Percentiles rank a stretch among this genome's conserved stretches.
Evolutionary conservation across 2,888 invertebrate genomes (phyloP).

Genomic region (Conus canariensis): DNA sequence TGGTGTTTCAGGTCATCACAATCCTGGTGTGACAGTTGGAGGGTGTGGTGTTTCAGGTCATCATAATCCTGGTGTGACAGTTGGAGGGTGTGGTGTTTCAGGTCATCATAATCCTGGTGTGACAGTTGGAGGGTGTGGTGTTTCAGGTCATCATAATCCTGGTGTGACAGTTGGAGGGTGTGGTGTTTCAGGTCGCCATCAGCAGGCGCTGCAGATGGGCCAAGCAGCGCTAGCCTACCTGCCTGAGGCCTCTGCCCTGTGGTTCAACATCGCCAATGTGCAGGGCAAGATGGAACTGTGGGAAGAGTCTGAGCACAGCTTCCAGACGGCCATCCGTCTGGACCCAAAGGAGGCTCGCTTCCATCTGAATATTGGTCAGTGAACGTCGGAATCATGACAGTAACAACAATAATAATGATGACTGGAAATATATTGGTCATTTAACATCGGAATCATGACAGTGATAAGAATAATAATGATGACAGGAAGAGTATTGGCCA

Average conservation of each 20-base stretch:
- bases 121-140: too few relatives aligned
- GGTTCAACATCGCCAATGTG: slow-evolving; percentile 93
- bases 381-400: too few relatives aligned
- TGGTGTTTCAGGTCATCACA: too few relatives aligned
- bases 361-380: slow-evolving; percentile 81
- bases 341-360: slow-evolving; percentile 87
- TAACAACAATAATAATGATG: background rate
- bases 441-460: too few relatives aligned
- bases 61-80: too few relatives aligned
- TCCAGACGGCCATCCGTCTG: slow-evolving; percentile 86
- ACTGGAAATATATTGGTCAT: background rate
- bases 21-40: too few relatives aligned
- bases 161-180: too few relatives aligned
- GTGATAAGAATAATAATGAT: background rate
- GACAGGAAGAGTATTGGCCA: background rate
- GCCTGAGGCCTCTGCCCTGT: slow-evolving; percentile 87
- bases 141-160: too few relatives aligned
- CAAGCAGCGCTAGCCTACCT: slow-evolving; percentile 85
- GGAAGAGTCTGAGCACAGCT: slow-evolving; percentile 89
- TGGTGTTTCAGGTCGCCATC: slow-evolving; percentile 81
- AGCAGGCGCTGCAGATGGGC: slow-evolving; percentile 87
- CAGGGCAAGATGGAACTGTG: slow-evolving; percentile 90
- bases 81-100: too few relatives aligned
- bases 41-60: too few relatives aligned
- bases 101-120: too few relatives aligned